phyloP scores from a whole-genome alignment of 37 sponge, comb jelly and placozoan species.

The Agelas oroides region DNA sequence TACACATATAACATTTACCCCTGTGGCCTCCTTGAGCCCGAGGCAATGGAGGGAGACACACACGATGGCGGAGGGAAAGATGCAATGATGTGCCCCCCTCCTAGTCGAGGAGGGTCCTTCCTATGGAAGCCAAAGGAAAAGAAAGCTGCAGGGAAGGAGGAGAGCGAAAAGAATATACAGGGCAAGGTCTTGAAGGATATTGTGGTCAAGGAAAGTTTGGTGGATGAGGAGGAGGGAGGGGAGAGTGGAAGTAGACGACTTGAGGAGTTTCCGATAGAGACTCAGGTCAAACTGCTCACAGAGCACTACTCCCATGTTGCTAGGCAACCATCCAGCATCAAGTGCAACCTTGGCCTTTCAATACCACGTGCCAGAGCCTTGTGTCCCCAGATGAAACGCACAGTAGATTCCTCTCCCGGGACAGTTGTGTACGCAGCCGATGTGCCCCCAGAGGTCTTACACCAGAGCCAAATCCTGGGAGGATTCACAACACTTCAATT shows the following conservation, averaged over 20 bases:
- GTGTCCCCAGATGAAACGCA: conserved; percentile 40
- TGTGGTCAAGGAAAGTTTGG: background rate
- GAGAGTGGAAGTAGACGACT: background rate
- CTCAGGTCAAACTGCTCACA: conserved; percentile 20
- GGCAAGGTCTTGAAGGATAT: background rate
- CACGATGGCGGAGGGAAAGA: background rate
- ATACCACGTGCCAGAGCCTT: conserved; percentile 25
- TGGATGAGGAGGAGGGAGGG: background rate
- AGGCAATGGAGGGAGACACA: conserved; percentile 1
- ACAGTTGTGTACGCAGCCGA: conserved; percentile 23
- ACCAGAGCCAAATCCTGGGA: conserved; percentile 17
- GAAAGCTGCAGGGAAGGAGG: background rate
- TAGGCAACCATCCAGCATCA: conserved; percentile 1
- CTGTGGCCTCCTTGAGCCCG: background rate
- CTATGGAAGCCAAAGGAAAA: background rate
- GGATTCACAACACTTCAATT: background rate
- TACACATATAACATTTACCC: conserved; percentile 75
- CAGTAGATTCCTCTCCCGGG: background rate
- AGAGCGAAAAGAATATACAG: background rate
- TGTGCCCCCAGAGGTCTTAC: conserved; percentile 30
- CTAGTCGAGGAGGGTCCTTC: conserved; percentile 64
- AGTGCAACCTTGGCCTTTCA: conserved; percentile 13
- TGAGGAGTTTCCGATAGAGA: background rate
- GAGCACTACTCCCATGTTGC: conserved; percentile 26
- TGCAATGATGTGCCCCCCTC: conserved; percentile 42